These are phyloP conservation scores for Zhuqinia jingwanae DNA, from an alignment of 2,888 invertebrate genomes.

Conservation along the genomic window DNA sequence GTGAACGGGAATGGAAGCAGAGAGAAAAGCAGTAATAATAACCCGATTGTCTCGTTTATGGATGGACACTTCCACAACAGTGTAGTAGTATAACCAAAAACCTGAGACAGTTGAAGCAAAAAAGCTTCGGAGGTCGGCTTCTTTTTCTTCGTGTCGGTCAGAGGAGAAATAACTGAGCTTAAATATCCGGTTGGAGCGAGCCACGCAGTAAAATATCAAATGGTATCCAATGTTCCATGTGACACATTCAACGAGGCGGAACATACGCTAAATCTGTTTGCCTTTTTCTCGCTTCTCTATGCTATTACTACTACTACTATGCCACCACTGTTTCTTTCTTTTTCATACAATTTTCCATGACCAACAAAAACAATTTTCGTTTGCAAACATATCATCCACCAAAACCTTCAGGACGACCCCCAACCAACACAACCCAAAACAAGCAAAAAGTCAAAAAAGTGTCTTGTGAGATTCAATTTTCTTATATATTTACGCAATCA, in stretches of 20 bases:
- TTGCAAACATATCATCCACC: constrained; percentile 5
- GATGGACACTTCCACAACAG: constrained; percentile 70
- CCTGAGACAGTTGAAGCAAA: background rate
- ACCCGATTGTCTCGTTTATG: constrained; percentile 64
- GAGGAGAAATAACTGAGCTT: constrained; percentile 25
- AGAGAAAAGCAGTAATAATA: constrained; percentile 44
- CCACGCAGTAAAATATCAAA: constrained; percentile 60
- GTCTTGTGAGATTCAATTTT: constrained; percentile 42
- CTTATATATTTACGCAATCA: constrained; percentile 44
- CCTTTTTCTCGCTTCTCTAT: constrained; percentile 14
- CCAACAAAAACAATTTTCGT: constrained; percentile 13
- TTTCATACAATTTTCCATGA: constrained; percentile 7
- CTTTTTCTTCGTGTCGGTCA: constrained; percentile 14
- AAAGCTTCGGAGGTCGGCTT: constrained; percentile 39
- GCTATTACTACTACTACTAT: too few species aligned
- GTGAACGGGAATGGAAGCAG: background rate
- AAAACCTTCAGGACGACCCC: background rate
- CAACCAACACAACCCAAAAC: too few species aligned
- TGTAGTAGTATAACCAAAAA: constrained; percentile 9
- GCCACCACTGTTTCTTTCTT: background rate
- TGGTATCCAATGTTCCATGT: constrained; percentile 68
- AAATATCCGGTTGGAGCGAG: constrained; percentile 48
- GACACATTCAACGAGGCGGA: constrained; percentile 70
- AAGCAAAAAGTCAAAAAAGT: background rate
- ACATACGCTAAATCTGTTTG: constrained; percentile 52